These are phyloP conservation scores for Saccopteryx bilineata DNA, from an alignment of 2,113 vertebrate species.

Conservation along the genomic window DNA sequence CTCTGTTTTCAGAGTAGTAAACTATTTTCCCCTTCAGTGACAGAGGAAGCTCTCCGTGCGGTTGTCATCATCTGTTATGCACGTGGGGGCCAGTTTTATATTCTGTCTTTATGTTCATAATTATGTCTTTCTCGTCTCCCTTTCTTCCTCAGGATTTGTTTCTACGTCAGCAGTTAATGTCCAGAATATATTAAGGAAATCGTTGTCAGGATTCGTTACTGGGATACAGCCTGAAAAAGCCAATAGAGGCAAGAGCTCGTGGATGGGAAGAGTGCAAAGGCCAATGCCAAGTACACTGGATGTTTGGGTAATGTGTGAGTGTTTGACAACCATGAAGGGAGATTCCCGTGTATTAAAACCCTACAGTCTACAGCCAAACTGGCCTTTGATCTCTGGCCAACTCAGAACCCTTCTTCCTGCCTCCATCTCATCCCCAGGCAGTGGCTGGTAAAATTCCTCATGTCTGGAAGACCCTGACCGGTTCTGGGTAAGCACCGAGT, in stretches of 20 bases:
- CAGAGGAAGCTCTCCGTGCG: background rate
- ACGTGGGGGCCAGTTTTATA: background rate
- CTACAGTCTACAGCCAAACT: background rate
- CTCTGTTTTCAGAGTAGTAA: constrained; percentile 43
- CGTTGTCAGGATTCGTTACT: background rate
- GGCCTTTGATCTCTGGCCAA: background rate
- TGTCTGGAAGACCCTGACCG: background rate
- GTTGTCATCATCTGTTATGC: background rate
- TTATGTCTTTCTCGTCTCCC: background rate
- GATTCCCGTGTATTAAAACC: rapidly evolving
- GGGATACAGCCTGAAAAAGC: background rate
- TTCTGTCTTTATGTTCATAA: background rate
- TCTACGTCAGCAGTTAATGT: background rate
- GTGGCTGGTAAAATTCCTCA: background rate
- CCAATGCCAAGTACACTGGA: background rate
- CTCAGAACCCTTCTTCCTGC: background rate
- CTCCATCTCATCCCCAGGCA: background rate
- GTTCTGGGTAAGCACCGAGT: background rate
- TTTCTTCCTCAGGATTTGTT: background rate
- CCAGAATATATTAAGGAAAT: constrained; percentile 33
- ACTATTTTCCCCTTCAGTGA: background rate
- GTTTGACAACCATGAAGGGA: background rate
- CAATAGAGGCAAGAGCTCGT: background rate
- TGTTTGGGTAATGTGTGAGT: background rate
- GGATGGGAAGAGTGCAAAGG: background rate